Percentiles rank a stretch among this genome's conserved stretches.
Evolutionary conservation across 92 coral and sea anemone species (phyloP).

Genomic region (Palythoa grandis): DNA sequence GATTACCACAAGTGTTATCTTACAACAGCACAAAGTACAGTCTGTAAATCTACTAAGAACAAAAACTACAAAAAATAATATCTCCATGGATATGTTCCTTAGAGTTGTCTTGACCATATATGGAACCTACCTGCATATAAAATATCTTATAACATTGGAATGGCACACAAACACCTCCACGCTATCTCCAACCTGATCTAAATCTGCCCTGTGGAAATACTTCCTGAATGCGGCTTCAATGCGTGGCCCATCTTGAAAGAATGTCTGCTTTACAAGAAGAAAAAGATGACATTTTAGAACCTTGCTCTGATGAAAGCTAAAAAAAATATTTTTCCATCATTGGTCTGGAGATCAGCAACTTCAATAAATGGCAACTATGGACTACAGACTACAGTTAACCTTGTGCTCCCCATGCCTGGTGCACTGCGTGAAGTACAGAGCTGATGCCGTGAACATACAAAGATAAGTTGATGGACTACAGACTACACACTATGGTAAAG

Average conservation of each 20-base stretch:
- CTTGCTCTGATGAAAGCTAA: neutral
- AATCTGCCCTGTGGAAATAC: slow-evolving; percentile 94
- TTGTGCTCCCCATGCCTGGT: no score
- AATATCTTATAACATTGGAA: slow-evolving; percentile 96
- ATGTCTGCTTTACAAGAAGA: slow-evolving; percentile 65
- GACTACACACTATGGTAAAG: no score
- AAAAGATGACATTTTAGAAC: neutral
- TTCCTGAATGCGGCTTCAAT: slow-evolving; percentile 99
- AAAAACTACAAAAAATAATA: neutral
- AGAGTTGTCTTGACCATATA: neutral
- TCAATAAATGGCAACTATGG: no score
- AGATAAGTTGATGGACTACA: no score
- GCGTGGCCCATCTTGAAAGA: slow-evolving; percentile 92
- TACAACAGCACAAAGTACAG: no score
- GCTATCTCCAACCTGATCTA: slow-evolving; percentile 85
- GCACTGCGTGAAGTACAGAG: no score
- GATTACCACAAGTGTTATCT: no score
- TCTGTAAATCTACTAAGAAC: no score
- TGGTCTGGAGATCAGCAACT: no score
- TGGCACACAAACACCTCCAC: slow-evolving; percentile 93
- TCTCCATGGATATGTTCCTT: neutral
- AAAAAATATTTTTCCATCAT: no score
- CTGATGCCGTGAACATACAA: no score
- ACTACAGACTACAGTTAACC: no score
- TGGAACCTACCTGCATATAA: slow-evolving; percentile 86